A percentile compares a stretch with the other conserved stretches of the same genome.
phyloP scores from a whole-genome alignment of 2,113 vertebrate genomes.

The Myrmophylax atrothorax region DNA sequence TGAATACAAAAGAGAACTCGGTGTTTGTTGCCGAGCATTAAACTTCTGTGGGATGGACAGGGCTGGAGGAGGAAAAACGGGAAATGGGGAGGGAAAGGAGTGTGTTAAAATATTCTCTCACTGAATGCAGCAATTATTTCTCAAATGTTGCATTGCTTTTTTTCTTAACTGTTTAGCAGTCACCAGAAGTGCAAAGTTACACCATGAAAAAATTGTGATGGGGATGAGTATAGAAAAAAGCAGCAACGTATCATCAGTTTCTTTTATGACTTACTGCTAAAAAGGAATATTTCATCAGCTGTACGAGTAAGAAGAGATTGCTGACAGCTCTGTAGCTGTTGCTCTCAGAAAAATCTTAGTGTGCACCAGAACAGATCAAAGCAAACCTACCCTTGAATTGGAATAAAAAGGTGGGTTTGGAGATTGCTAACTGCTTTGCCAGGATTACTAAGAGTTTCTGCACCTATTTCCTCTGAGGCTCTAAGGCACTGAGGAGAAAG shows the following conservation, averaged over 20 bases:
- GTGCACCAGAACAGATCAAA: background rate
- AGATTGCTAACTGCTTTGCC: background rate
- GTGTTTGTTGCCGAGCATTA: background rate
- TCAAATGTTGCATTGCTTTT: background rate
- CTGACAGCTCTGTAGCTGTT: background rate
- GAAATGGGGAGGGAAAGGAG: background rate
- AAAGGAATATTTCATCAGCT: constrained; percentile 2
- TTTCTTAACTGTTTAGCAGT: background rate
- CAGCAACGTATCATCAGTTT: background rate
- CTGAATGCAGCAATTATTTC: background rate
- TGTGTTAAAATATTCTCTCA: background rate
- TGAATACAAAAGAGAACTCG: background rate
- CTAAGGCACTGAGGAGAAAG: background rate
- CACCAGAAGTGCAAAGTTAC: background rate
- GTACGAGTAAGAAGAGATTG: background rate
- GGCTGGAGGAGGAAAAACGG: background rate
- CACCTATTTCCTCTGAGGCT: background rate
- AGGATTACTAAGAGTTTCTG: background rate
- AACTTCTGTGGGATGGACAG: background rate
- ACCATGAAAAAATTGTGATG: background rate
- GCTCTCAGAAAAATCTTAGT: background rate
- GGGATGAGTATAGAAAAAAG: background rate
- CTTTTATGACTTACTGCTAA: background rate
- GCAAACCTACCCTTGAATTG: background rate
- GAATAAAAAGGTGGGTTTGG: background rate